phyloP scores from a whole-genome alignment of 2,888 invertebrate species.

The Erpobdella octoculata region DNA sequence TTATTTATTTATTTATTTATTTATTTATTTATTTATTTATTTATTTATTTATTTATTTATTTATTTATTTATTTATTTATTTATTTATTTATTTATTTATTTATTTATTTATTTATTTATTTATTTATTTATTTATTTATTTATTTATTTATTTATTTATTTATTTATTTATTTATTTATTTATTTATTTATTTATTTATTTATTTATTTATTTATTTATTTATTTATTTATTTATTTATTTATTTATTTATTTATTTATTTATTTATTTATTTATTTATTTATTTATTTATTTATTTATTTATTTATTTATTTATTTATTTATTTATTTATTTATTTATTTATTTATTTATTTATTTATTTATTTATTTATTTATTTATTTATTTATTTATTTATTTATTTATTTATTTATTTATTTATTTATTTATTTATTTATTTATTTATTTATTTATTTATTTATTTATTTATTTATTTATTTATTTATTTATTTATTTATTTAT shows the following conservation, averaged over 20 bases:
- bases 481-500: neutral
- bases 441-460: neutral
- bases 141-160: neutral
- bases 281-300: neutral
- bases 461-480: neutral
- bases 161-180: neutral
- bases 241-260: slow-evolving; percentile 3
- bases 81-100: neutral
- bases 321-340: neutral
- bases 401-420: neutral
- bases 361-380: neutral
- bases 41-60: neutral
- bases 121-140: neutral
- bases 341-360: neutral
- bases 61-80: neutral
- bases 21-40: neutral
- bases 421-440: neutral
- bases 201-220: slow-evolving; percentile 28
- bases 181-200: slow-evolving; percentile 29
- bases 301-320: neutral
- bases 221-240: neutral
- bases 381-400: neutral
- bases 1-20: neutral
- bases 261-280: neutral
- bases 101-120: neutral